Evolutionary conservation across 1,140 invertebrate genomes (phyloP), one percentile per base, ranked within the genome.

Genomic region (Artemia franciscana): DNA sequence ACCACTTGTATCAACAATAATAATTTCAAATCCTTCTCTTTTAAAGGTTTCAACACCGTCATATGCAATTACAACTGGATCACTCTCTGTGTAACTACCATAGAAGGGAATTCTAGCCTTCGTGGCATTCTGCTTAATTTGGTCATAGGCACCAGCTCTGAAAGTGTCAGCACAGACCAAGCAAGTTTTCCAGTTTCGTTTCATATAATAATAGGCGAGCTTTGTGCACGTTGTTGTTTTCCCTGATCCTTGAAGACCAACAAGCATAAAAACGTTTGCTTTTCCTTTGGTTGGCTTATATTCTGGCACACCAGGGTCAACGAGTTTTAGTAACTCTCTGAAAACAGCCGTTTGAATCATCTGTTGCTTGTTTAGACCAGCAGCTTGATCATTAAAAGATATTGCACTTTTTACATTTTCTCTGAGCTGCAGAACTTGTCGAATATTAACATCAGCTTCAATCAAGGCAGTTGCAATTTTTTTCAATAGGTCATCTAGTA

Each of bases 61-160:
- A 70, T 88, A 84, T 57, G 96, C 96, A 74, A 99, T 98, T 24
- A 98, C 84, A n/a, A 98, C 95, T 51, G 96, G 96, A 81, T 99
- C 96, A 24, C 96, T 90, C 81, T 99, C 96, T 66, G 93, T 97
- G 70, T 98, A 98, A 76, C 92, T 95, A 79, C 96, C 96, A 78
- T 98, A 99, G 77, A 98, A 99, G n/a, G 96, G 95, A 77, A 99
- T 99, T 71, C 94, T 83, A 15, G 96, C 96, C 76, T 98, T 98
- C 23, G 94, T 98, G 65, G 94, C 95, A 79, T 99, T 99, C 71
- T 99, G 96, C 79, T 99, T 99, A 39, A 99, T 82, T 76, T 99
- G 96, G 81, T 99, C 96, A 72, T 98, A 99, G 65, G 96, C 96
- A 76, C 96, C 96, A 72, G 96, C 96, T 77, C 96, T 84, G 76